Evolutionary conservation across 2,888 invertebrate species (phyloP).

Genomic region (Pharmacophagus antenor): DNA sequence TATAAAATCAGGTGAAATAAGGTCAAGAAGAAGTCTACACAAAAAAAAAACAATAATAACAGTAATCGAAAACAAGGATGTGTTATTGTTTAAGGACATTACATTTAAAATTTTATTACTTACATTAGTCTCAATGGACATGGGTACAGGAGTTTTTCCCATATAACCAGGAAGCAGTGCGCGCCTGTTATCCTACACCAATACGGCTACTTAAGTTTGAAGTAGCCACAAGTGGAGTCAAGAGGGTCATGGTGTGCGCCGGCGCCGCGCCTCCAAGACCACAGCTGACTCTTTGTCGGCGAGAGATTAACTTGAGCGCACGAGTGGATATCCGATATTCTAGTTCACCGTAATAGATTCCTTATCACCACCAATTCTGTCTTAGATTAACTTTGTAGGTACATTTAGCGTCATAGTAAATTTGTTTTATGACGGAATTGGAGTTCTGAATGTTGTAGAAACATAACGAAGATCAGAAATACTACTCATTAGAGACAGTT

Average conservation of each 20-base stretch:
- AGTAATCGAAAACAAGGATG: too few species aligned
- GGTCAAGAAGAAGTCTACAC: too few species aligned
- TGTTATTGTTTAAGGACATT: background rate
- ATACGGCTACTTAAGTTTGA: conserved; percentile 26
- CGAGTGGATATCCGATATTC: conserved; percentile 27
- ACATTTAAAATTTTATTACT: background rate
- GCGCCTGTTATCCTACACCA: conserved; percentile 19
- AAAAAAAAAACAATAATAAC: too few species aligned
- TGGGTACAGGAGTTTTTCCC: conserved; percentile 19
- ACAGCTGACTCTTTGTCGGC: conserved; percentile 31
- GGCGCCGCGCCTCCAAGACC: conserved; percentile 43
- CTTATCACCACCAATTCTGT: conserved; percentile 1
- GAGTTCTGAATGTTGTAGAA: too few species aligned
- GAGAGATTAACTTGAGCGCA: conserved; percentile 27
- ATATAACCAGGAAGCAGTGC: conserved; percentile 24
- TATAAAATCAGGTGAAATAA: too few species aligned
- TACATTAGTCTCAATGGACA: background rate
- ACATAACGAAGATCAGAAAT: too few species aligned
- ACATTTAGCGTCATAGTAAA: background rate
- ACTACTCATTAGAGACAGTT: too few species aligned
- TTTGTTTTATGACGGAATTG: background rate
- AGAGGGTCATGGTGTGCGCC: conserved; percentile 51
- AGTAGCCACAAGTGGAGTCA: conserved; percentile 40
- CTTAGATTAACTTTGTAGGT: background rate
- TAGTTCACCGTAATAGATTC: conserved; percentile 25